Conservation (phyloP, 2,888 invertebrate genomes). For the Acleris holmiana region DNA sequence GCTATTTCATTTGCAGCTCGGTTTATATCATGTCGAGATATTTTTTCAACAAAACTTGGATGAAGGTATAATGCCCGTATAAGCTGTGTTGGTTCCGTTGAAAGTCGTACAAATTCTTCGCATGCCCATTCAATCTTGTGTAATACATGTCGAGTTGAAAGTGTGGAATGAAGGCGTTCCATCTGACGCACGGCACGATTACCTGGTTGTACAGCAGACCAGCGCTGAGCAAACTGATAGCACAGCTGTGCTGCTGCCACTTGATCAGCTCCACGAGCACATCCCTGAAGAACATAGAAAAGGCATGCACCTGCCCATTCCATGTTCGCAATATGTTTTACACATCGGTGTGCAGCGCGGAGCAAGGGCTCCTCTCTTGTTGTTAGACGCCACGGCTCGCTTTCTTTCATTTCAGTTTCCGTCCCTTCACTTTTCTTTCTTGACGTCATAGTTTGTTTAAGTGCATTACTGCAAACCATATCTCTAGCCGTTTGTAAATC, state of each 20-base stretch:
- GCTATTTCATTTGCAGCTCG: slow-evolving; percentile 79
- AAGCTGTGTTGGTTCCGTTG: slow-evolving; percentile 76
- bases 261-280: slow-evolving; percentile 80
- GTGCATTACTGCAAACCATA: slow-evolving; percentile 81
- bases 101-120: slow-evolving; percentile 73
- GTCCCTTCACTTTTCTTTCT: slow-evolving; percentile 60
- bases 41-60: slow-evolving; percentile 71
- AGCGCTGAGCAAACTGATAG: slow-evolving; percentile 79
- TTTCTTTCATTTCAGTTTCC: slow-evolving; percentile 59
- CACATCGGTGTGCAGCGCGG: slow-evolving; percentile 77
- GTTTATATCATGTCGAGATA: slow-evolving; percentile 73
- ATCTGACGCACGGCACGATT: slow-evolving; percentile 78
- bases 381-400: slow-evolving; percentile 71
- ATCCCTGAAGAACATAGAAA: slow-evolving; percentile 79
- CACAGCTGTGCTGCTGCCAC: slow-evolving; percentile 80
- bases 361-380: slow-evolving; percentile 74
- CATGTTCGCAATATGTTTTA: slow-evolving; percentile 78
- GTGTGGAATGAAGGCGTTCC: slow-evolving; percentile 73
- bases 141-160: slow-evolving; percentile 77
- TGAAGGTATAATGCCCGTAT: slow-evolving; percentile 76
- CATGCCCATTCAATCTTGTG: slow-evolving; percentile 78
- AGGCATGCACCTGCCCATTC: slow-evolving; percentile 83
- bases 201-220: slow-evolving; percentile 77
- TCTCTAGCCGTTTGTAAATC: slow-evolving; percentile 77
- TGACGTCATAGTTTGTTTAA: slow-evolving; percentile 81